Evolutionary conservation across 2,797 vertebrate species (phyloP).

Genomic region (Channa striata): DNA sequence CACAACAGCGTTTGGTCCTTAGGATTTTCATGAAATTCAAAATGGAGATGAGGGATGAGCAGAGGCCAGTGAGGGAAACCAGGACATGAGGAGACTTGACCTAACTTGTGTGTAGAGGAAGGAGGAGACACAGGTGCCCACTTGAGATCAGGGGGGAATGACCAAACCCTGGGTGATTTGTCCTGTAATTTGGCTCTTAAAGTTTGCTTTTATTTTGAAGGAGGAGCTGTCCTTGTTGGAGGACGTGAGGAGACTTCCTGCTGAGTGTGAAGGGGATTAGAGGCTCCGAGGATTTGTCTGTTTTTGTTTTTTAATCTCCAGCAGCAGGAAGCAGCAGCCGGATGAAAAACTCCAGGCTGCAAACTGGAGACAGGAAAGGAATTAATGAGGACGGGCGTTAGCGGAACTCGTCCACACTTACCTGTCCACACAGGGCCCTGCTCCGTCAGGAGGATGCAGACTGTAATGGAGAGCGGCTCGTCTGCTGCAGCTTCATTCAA

Average conservation of each 20-base stretch:
- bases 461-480: conserved; percentile 16
- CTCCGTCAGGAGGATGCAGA: conserved; percentile 1
- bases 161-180: no score
- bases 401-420: neutral
- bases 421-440: conserved; percentile 6
- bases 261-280: conserved; percentile 18
- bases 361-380: conserved; percentile 30
- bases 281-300: conserved; percentile 14
- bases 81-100: no score
- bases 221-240: conserved; percentile 15
- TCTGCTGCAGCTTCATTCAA: conserved; percentile 23
- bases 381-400: conserved; percentile 29
- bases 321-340: conserved; percentile 26
- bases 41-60: no score
- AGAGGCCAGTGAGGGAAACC: no score
- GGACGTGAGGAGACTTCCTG: conserved; percentile 8
- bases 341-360: conserved; percentile 17
- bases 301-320: conserved; percentile 39
- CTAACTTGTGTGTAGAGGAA: no score
- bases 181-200: no score
- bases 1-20: no score
- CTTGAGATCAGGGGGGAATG: no score
- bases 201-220: conserved; percentile 17
- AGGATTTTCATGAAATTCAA: no score
- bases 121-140: no score